Base-by-base conservation (phyloP, 2,888 invertebrate genomes). In the Synanthedon vespiformis region DNA sequence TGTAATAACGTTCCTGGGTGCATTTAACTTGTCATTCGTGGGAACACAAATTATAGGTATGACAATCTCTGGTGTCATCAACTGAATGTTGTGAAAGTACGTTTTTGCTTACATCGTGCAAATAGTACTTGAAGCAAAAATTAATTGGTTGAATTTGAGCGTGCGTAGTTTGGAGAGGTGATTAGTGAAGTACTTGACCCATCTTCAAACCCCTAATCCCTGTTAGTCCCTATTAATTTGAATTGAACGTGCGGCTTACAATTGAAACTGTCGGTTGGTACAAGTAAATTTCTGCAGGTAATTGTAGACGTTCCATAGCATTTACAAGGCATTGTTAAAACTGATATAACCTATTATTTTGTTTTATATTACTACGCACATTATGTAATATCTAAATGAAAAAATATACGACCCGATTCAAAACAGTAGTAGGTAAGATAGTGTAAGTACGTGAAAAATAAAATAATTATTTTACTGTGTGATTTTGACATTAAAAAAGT, bases 1-100 rank as follows among this genome's bases (percentile, higher is more conserved):
- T 59, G 64, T 74, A 77, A 80, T 77, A 72, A 68, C 67, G 64
- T 70, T 69, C 60, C 62, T 58, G 70, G 73, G 67, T 74, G 75
- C 73, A 80, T 71, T 80, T 77, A 79, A 63, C 70, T 80, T 78
- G 77, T 80, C 77, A 77, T 77, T 73, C 82, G 86, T 86, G 86
- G 80, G 84, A 86, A 86, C 72, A 65, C 68, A 74, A 77, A 74
- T 77, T 71, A 79, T 77, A 68, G 70, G 64, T 67, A 73, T 62
- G 64, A 75, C 68, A 69, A 69, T 72, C 68, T 74, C 58, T 62
- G 58, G 65, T 71, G 67, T 72, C 72, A 71, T 76, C 72, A 67
- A 63, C 59, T 59, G 68, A 68, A 72, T 68, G 70, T 70, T 70
- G 65, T 61, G 72, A 77, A 74, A 72, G 71, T 72, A 56, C 34